These are phyloP conservation scores for Eledona agricola DNA, from an alignment of 2,888 invertebrate species.

Conservation along the genomic window DNA sequence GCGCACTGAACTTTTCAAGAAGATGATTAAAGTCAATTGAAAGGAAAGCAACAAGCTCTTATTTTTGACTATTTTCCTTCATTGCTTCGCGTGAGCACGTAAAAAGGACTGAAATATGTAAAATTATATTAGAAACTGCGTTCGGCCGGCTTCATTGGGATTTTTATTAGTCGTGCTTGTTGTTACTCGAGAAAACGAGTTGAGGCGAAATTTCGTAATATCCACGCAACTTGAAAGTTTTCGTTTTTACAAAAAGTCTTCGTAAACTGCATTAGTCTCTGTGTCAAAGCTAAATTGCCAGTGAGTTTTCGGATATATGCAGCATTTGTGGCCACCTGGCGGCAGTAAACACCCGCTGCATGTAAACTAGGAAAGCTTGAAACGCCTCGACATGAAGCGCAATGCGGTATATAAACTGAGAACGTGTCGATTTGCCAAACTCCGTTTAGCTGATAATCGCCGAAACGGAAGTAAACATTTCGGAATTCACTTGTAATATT, in stretches of 20 bases:
- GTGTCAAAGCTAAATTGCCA: constrained; percentile 35
- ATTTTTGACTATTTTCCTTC: too few relatives aligned
- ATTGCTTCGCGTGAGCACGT: too few relatives aligned
- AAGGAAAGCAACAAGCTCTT: too few relatives aligned
- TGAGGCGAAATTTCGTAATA: too few relatives aligned
- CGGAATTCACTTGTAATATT: constrained; percentile 6
- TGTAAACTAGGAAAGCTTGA: constrained; percentile 45
- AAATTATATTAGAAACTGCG: too few relatives aligned
- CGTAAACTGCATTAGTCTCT: constrained; percentile 17
- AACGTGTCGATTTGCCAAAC: constrained; percentile 50
- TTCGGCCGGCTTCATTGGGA: too few relatives aligned
- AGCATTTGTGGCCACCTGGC: constrained; percentile 51
- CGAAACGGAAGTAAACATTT: constrained; percentile 12
- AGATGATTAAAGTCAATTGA: too few relatives aligned
- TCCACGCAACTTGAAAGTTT: too few relatives aligned
- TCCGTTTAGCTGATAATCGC: constrained; percentile 23
- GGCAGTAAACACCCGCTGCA: constrained; percentile 50
- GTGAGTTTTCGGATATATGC: constrained; percentile 46
- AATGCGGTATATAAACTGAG: constrained; percentile 48
- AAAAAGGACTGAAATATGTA: too few relatives aligned
- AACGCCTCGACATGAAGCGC: constrained; percentile 40
- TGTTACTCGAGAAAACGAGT: too few relatives aligned
- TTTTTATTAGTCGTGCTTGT: too few relatives aligned
- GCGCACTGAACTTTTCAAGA: too few relatives aligned
- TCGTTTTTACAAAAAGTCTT: constrained; percentile 15